Base-by-base conservation (phyloP, 2,797 vertebrate genomes). In the Hirundo rustica region DNA sequence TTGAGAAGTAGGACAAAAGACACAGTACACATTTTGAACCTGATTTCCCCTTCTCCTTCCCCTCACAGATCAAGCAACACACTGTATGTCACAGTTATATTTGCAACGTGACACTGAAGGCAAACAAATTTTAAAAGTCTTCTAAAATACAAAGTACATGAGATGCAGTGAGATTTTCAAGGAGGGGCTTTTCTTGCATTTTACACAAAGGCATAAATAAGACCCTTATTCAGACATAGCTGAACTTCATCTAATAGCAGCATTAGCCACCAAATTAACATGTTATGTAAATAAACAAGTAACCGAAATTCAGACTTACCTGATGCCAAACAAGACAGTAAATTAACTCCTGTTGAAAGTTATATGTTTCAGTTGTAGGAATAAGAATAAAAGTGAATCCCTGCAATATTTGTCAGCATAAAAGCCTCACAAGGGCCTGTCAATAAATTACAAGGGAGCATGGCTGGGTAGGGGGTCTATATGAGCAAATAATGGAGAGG, bases 31-130 rank as follows among this genome's bases (percentile, higher is more conserved):
- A 23, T 62, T 74, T 82, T 84, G 80, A 90, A 94, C 74, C 68
- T 64, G 80, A 88, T 96, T 97, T 97, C 89, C 89, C 95, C 95
- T 93, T 78, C 64, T 94, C 36, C 18, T 64, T 48, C 26, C 7
- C 25, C 36, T 85, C 21, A 40, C 0, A 3, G 29, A 72, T 38
- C 62, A 58, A 88, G 58, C 27, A 83, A 42, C 32, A 40, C 17
- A 18, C 44, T 38, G 2, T n/a, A 10, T 51, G 29, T 53, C 23
- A 32, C 51, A 87, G n/a, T 50, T 71, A 62, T 53, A 77, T 82
- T 95, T 73, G 40, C 68, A 76, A 13, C 51, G 36, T 57, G 86
- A 53, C 64, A 91, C 38, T 88, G 34, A 65, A 77, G 40, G 30
- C 0, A 6, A 70, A 34, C 6, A 76, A 60, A 54, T 57, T 45